phyloP scores from a whole-genome alignment of 2,797 vertebrate species.

The Xyrichtys novacula region DNA sequence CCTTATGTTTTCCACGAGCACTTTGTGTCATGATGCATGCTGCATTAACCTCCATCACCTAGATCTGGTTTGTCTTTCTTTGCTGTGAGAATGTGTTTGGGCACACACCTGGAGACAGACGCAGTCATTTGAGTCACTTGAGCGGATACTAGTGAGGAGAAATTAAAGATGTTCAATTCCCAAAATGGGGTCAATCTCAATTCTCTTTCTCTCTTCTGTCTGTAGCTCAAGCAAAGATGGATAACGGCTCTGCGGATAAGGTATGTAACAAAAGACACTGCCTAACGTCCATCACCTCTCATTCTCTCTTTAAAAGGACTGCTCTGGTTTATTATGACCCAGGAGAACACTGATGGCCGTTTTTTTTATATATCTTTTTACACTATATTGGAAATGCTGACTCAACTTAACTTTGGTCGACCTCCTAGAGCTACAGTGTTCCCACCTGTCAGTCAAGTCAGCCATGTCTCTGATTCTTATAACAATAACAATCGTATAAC shows the following conservation, averaged over 20 bases:
- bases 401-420: too few species aligned
- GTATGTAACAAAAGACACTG: conserved; percentile 52
- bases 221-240: conserved; percentile 81
- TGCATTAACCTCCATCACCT: conserved; percentile 45
- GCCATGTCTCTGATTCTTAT: too few species aligned
- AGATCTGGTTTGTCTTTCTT: conserved; percentile 24
- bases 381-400: too few species aligned
- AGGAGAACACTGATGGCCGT: too few species aligned
- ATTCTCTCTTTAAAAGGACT: not conserved
- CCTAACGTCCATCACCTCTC: not conserved
- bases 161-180: not conserved
- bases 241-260: conserved; percentile 80
- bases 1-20: conserved; percentile 41
- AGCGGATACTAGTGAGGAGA: conserved; percentile 13
- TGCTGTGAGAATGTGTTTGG: conserved; percentile 29
- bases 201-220: conserved; percentile 27
- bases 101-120: conserved; percentile 26
- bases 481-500: too few species aligned
- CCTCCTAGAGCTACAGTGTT: too few species aligned
- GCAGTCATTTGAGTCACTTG: conserved; percentile 21
- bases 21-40: conserved; percentile 66
- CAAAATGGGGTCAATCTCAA: conserved; percentile 13
- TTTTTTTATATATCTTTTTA: too few species aligned
- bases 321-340: conserved; percentile 36
- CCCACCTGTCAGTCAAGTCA: too few species aligned